These are phyloP conservation scores for Eucriotettix oculatus DNA, from an alignment of 2,888 invertebrate genomes.

Conservation along the genomic window DNA sequence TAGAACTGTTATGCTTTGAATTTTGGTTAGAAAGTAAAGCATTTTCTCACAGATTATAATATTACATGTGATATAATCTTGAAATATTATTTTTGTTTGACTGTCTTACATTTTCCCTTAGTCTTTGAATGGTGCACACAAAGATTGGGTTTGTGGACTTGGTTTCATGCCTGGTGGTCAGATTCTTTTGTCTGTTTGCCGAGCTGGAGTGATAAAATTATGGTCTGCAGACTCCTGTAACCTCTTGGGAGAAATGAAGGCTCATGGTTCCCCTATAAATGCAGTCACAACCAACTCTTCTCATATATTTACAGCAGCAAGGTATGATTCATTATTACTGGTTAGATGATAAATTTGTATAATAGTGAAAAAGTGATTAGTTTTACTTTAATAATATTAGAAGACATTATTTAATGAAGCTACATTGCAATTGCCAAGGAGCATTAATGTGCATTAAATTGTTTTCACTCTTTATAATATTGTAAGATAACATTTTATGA, in stretches of 20 bases:
- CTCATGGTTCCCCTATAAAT: conserved; percentile 49
- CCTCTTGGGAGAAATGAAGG: conserved; percentile 46
- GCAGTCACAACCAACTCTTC: conserved; percentile 44
- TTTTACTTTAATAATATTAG: too few species aligned
- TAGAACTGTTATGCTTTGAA: too few species aligned
- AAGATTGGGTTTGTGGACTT: conserved; percentile 72
- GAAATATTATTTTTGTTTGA: too few species aligned
- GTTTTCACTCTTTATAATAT: too few species aligned
- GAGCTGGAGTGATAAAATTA: conserved; percentile 56
- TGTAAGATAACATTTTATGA: too few species aligned
- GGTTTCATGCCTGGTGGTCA: conserved; percentile 32
- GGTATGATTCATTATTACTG: conserved; percentile 36
- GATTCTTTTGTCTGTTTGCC: conserved; percentile 54
- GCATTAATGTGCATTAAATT: too few species aligned
- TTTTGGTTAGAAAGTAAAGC: too few species aligned
- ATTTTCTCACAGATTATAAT: too few species aligned
- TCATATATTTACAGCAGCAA: conserved; percentile 65
- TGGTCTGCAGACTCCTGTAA: conserved; percentile 61
- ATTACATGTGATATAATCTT: too few species aligned
- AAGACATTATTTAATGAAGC: too few species aligned
- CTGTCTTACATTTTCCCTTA: conserved; percentile 14
- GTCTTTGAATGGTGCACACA: conserved; percentile 68
- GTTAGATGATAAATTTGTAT: background rate
- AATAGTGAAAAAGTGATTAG: too few species aligned
- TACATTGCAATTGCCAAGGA: too few species aligned